phyloP scores from a whole-genome alignment of 2,797 vertebrate genomes.

The Glossophaga mutica region DNA sequence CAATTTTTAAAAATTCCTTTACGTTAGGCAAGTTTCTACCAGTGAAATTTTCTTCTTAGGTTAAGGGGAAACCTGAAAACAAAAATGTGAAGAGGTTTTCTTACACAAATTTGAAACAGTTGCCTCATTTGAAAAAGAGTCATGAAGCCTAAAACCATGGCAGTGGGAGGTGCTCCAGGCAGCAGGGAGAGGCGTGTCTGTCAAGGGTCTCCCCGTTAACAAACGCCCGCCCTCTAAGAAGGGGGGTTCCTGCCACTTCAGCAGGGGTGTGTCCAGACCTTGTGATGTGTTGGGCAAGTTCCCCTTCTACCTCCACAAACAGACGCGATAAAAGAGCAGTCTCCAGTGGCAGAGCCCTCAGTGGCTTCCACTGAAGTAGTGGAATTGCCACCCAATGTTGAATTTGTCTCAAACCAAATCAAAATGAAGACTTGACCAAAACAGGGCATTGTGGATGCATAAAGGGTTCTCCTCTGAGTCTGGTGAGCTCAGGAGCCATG shows the following conservation, averaged over 20 bases:
- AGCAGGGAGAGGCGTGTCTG: not conserved
- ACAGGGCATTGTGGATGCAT: not conserved
- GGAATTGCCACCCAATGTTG: not conserved
- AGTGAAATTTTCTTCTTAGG: not conserved
- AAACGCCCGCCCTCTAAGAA: not conserved
- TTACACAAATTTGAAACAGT: not conserved
- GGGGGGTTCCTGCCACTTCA: not conserved
- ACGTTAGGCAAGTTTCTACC: not conserved
- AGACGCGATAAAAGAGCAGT: not conserved
- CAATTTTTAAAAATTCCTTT: not conserved
- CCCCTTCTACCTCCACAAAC: not conserved
- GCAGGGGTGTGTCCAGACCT: not conserved
- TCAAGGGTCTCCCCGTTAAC: not conserved
- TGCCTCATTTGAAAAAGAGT: not conserved
- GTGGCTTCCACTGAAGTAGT: not conserved
- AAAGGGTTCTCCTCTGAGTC: not conserved
- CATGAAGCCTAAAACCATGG: not conserved
- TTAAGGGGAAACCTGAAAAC: not conserved
- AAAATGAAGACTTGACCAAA: not conserved
- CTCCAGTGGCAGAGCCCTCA: not conserved
- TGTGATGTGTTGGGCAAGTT: fast-evolving
- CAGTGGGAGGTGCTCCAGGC: not conserved
- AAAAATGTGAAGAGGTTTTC: not conserved
- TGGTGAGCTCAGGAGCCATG: not conserved
- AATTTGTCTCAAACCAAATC: not conserved